Base-by-base conservation (phyloP, 2,797 vertebrate species). In the Gila robusta region DNA sequence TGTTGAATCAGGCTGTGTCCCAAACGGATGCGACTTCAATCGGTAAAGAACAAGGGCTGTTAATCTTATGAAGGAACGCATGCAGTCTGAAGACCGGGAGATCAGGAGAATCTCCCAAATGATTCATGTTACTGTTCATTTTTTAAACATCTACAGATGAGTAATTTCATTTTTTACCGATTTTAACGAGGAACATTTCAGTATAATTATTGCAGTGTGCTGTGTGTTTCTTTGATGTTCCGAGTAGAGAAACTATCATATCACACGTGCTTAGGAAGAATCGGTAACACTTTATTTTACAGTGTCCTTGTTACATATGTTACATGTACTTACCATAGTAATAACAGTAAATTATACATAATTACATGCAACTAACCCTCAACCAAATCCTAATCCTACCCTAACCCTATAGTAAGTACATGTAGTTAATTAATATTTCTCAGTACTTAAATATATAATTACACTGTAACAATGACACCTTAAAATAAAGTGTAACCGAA, bases 121-220 rank as follows among this genome's bases (percentile, higher is more conserved):
- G 80, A 81, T 81, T 81, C 80, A 82, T 82, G 23, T 54, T 70
- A 54, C 47, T 56, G 80, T 41, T 71, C 4, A 70, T 54, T 81
- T 81, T 81, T 69, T 52, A 81, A 54, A 52, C 64, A 37, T 70
- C n/a, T 56, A 73, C 81, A 73, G 81, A 39, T 64, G 70, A 83
- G 54, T 47, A 17, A 49, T 47, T 64, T 5, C 19, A 49, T 74
- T 83, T 64, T 23, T 47, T 62, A 62, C 21, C 0, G 1, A 39
- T 81, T 70, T 71, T 81, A 70, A 81, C 54, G 37, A 35, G 70
- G 52, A 83, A 64, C 56, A 83, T 64, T 35, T 74, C 81, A 62
- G 7, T 32, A n/a, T 47, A 83, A 83, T 83, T 16, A 62, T 74
- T 41, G 12, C 54, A 28, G 54, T 23, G 49, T 82, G 81, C 47